Percentiles rank a stretch among this genome's conserved stretches.
Conservation (phyloP, 2,888 invertebrate species). For the Mythimna albipuncta region DNA sequence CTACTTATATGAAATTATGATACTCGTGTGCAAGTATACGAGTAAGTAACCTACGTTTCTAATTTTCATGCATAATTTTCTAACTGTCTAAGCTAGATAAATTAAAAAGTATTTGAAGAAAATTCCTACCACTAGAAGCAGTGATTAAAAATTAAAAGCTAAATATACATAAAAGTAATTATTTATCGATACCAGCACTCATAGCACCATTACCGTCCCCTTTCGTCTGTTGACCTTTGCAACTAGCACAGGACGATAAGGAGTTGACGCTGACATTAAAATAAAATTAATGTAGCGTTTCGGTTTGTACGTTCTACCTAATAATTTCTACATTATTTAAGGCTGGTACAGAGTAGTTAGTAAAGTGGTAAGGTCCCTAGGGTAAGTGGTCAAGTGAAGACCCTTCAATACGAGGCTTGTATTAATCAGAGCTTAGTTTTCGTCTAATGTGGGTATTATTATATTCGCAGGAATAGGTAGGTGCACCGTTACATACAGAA, state of each 20-base stretch:
- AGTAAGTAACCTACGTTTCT: too few species aligned
- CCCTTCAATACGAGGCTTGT: constrained; percentile 30
- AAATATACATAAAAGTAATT: constrained; percentile 3
- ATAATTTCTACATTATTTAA: constrained; percentile 40
- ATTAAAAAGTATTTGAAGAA: not conserved
- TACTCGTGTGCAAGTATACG: too few species aligned
- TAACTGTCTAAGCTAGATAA: not conserved
- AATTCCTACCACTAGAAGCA: not conserved
- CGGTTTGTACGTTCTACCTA: constrained; percentile 15
- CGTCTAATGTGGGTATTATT: constrained; percentile 5
- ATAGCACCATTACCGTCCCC: constrained; percentile 22
- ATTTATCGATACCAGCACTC: constrained; percentile 8
- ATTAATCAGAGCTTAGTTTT: constrained; percentile 32
- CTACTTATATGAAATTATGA: too few species aligned
- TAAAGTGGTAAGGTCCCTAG: constrained; percentile 19
- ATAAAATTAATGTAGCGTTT: constrained; percentile 52
- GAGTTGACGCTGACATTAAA: constrained; percentile 46
- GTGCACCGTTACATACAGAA: not conserved
- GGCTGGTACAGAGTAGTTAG: constrained; percentile 7
- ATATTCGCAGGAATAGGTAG: not conserved
- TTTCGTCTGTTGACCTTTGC: constrained; percentile 27
- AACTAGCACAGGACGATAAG: constrained; percentile 45
- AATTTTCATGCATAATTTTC: not conserved
- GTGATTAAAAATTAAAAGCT: not conserved
- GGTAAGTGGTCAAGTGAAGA: constrained; percentile 19